These are phyloP conservation scores for Lamellibrachia satsuma DNA, from an alignment of 2,888 invertebrate genomes.

Conservation along the genomic window DNA sequence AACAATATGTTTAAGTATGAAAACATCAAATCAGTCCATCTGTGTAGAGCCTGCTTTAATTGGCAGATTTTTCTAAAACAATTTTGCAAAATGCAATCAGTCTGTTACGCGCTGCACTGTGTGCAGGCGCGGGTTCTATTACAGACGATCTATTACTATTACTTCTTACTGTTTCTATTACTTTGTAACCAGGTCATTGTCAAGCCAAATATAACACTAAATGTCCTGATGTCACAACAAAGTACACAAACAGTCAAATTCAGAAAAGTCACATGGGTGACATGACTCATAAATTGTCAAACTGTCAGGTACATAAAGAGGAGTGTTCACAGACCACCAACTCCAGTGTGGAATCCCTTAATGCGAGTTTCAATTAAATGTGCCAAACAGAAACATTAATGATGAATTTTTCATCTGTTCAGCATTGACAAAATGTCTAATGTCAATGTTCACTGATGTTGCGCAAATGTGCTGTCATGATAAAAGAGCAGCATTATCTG, in stretches of 20 bases:
- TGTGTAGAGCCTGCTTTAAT: too few species aligned
- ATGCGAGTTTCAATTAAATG: neutral
- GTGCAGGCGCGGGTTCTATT: too few species aligned
- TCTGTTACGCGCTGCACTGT: too few species aligned
- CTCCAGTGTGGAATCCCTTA: neutral
- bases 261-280: neutral
- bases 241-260: neutral
- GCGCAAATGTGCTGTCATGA: neutral
- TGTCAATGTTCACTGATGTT: neutral
- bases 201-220: neutral
- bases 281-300: neutral
- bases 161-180: too few species aligned
- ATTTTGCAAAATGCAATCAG: too few species aligned
- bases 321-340: neutral
- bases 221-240: neutral
- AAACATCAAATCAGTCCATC: too few species aligned
- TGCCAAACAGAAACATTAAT: neutral
- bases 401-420: neutral
- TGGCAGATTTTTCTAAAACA: too few species aligned
- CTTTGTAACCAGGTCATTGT: neutral
- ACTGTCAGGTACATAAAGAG: neutral
- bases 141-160: too few species aligned
- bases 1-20: too few species aligned
- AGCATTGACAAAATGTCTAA: neutral
- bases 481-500: neutral